phyloP scores from a whole-genome alignment of 2,113 vertebrate species.

The Oryzias melastigma region DNA sequence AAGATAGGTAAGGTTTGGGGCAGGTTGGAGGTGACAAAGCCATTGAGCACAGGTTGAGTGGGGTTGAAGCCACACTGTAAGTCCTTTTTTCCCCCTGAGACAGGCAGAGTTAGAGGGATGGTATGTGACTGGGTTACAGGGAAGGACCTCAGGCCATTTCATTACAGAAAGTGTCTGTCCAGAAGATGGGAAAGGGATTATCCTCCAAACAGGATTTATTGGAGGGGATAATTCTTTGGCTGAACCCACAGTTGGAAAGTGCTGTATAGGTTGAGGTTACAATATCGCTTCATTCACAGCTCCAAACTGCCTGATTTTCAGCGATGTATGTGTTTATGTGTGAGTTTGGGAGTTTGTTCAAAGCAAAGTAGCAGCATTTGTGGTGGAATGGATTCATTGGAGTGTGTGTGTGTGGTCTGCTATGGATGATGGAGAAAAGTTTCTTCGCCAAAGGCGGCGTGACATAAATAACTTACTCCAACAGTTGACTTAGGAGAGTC shows the following conservation, averaged over 20 bases:
- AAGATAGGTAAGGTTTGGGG: slow-evolving; percentile 50
- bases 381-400: slow-evolving; percentile 9
- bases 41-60: slow-evolving; percentile 71
- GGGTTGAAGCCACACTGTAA: slow-evolving; percentile 73
- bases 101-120: slow-evolving; percentile 61
- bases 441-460: slow-evolving; percentile 24
- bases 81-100: slow-evolving; percentile 69
- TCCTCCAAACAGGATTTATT: slow-evolving; percentile 83
- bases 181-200: slow-evolving; percentile 82
- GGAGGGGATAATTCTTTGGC: slow-evolving; percentile 81
- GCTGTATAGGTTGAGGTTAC: slow-evolving; percentile 80
- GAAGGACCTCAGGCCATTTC: slow-evolving; percentile 79
- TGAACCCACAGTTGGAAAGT: slow-evolving; percentile 78
- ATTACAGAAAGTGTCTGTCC: slow-evolving; percentile 83
- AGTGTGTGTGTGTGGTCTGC: slow-evolving; percentile 14
- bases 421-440: slow-evolving; percentile 31
- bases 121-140: slow-evolving; percentile 72
- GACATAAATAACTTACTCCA: slow-evolving; percentile 18
- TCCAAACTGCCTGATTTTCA: slow-evolving; percentile 59
- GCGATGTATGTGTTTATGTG: slow-evolving; percentile 49
- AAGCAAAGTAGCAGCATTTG: slow-evolving; percentile 18
- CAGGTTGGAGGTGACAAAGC: slow-evolving; percentile 62
- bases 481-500: slow-evolving; percentile 28
- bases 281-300: slow-evolving; percentile 81
- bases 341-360: slow-evolving; percentile 40